Evolutionary conservation across 2,113 vertebrate species (phyloP).

Genomic region (Oreocharis arfaki): DNA sequence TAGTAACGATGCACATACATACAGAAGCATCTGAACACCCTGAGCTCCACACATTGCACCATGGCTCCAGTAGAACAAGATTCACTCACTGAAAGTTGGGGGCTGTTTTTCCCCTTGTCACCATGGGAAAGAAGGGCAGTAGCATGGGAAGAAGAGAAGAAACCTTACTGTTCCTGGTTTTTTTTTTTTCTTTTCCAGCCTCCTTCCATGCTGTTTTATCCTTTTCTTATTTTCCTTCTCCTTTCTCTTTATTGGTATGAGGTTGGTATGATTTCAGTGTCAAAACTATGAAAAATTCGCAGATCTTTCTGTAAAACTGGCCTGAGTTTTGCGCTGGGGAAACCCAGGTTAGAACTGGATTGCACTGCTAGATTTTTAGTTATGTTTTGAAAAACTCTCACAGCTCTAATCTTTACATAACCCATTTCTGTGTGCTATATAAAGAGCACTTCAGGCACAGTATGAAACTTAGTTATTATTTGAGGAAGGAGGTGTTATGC

Average conservation of each 20-base stretch:
- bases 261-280: not conserved
- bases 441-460: conserved; percentile 64
- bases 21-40: not conserved
- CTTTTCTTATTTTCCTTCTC: not conserved
- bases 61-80: not conserved
- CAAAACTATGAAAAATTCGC: not conserved
- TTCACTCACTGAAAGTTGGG: not conserved
- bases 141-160: not conserved
- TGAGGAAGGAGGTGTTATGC: conserved; percentile 47
- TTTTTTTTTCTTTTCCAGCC: not conserved
- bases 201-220: not conserved
- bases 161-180: not conserved
- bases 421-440: conserved; percentile 58
- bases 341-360: not conserved
- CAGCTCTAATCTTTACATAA: conserved; percentile 60
- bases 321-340: not conserved
- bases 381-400: conserved; percentile 14
- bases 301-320: not conserved
- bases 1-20: not conserved
- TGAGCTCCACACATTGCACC: not conserved
- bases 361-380: conserved; percentile 19
- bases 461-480: conserved; percentile 61
- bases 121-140: not conserved
- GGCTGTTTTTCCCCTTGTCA: not conserved
- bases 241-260: not conserved